Base-by-base conservation (phyloP, 2,113 vertebrate genomes). In the Aramus guarauna region DNA sequence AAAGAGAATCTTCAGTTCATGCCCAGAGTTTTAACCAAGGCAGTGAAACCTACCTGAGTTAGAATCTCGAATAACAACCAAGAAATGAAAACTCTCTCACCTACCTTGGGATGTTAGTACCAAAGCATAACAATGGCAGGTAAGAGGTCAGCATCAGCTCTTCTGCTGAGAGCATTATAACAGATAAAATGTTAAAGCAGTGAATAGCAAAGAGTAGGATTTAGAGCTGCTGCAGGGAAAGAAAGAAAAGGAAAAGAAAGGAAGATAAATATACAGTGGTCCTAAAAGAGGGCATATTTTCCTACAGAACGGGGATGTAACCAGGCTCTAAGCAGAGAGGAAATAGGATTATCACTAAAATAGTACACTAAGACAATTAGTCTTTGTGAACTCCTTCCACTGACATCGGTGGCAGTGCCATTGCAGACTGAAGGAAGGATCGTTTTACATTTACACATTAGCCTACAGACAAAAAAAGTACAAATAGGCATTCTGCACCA, bases 11-110 rank as follows among this genome's bases (percentile, higher is more conserved):
- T 89, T 92, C 34, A 85, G 80, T 48, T 92, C 86, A 81, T 88
- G 76, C 43, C 64, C 91, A 87, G 91, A 85, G 86, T 91, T 93
- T 95, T 95, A 94, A 91, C 83, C 91, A 94, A 91, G 75, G 64
- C 94, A 80, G 34, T 19, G 30, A 93, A 86, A 80, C 56, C 64
- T 72, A 74, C 79, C 34, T 2, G 11, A 87, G 80, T 82, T 41
- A 87, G 43, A 91, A 93, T 81, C 68, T 94, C 68, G 87, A 86
- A 56, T 71, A 91, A 73, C 29, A 63, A 75, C 73, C 60, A 74
- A 94, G 68, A 94, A 83, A 64, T 76, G 74, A 91, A 78, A 94
- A 85, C 60, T 55, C 93, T 37, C 67, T 79, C 75, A 34, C 85
- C 68, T 86, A 17, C 79, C 62, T 68, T 37, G 39, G 90, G 26